Evolutionary conservation across 2,113 vertebrate genomes (phyloP).

Genomic region (Nansenia antarctica): DNA sequence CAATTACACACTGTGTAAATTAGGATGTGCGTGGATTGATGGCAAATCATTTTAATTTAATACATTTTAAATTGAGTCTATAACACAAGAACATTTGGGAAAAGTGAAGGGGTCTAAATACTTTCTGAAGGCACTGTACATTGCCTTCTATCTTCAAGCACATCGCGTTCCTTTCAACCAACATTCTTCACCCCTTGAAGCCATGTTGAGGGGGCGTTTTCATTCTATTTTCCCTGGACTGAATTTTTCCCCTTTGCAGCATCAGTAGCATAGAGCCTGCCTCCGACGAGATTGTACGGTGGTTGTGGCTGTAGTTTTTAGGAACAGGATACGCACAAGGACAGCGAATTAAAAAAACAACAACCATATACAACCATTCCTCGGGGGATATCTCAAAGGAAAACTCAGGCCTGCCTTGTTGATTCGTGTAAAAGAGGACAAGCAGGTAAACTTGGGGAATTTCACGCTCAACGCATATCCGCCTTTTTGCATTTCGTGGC

Average conservation of each 20-base stretch:
- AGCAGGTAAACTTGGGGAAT: conserved; percentile 69
- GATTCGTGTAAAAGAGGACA: conserved; percentile 45
- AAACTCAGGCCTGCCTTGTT: conserved; percentile 34
- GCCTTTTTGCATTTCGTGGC: conserved; percentile 28
- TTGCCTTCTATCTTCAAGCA: not conserved
- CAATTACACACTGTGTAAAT: too few species aligned
- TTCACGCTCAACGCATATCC: conserved; percentile 41
- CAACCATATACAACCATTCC: conserved; percentile 40
- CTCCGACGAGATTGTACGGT: conserved; percentile 61
- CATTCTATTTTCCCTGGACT: conserved; percentile 39
- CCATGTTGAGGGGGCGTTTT: conserved; percentile 57
- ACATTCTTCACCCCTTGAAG: conserved; percentile 19
- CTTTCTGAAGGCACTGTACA: too few species aligned
- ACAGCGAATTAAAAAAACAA: conserved; percentile 50
- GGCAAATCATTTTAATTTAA: too few species aligned
- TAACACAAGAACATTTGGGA: too few species aligned
- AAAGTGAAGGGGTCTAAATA: too few species aligned
- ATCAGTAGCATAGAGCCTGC: conserved; percentile 73
- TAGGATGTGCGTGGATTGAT: too few species aligned
- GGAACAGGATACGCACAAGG: conserved; percentile 56
- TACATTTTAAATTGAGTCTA: too few species aligned
- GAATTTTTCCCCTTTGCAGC: conserved; percentile 74
- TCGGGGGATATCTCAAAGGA: conserved; percentile 41
- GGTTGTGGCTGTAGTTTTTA: conserved; percentile 51
- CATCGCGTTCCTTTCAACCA: conserved; percentile 13